Percentiles rank a stretch among this genome's conserved stretches.
Conservation (phyloP, 2,888 invertebrate genomes). For the Isoperla grammatica region DNA sequence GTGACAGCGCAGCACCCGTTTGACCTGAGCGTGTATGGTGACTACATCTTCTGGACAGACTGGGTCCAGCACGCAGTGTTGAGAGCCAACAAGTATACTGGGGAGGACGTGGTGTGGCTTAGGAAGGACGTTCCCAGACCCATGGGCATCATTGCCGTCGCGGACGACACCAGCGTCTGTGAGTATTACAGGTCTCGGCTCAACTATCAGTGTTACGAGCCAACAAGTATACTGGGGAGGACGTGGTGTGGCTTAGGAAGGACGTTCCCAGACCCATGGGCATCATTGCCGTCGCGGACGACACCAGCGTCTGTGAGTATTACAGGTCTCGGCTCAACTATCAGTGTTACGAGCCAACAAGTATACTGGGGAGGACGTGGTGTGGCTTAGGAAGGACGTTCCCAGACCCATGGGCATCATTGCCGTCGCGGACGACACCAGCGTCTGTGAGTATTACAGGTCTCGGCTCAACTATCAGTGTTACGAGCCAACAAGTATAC, state of each 20-base stretch:
- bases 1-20: conserved; percentile 80
- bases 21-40: conserved; percentile 74
- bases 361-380: conserved; percentile 64
- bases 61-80: conserved; percentile 82
- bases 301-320: conserved; percentile 49
- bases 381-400: conserved; percentile 63
- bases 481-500: conserved; percentile 74
- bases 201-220: conserved; percentile 73
- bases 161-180: conserved; percentile 58
- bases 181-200: conserved; percentile 63
- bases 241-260: conserved; percentile 59
- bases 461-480: conserved; percentile 80
- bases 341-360: conserved; percentile 78
- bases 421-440: conserved; percentile 66
- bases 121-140: conserved; percentile 70
- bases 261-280: conserved; percentile 82
- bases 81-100: conserved; percentile 73
- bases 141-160: conserved; percentile 79
- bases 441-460: conserved; percentile 42
- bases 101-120: conserved; percentile 61
- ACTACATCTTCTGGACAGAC: conserved; percentile 85
- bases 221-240: conserved; percentile 72
- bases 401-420: conserved; percentile 82
- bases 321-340: conserved; percentile 74
- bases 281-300: conserved; percentile 70